Percentiles rank a stretch among this genome's conserved stretches.
Evolutionary conservation across 2,888 invertebrate genomes (phyloP).

Genomic region (Spodoptera littoralis): DNA sequence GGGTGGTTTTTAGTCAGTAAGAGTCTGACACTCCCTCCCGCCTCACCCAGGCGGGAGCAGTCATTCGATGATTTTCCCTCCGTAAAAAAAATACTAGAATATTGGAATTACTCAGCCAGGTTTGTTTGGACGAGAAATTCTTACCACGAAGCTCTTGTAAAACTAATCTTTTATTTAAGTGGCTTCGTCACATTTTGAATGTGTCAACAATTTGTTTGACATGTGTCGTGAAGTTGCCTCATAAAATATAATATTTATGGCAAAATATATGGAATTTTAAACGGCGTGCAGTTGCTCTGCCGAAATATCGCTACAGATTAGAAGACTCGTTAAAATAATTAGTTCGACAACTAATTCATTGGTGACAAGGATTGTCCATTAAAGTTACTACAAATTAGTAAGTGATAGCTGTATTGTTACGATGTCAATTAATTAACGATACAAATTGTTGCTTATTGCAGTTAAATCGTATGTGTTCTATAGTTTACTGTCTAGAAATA

Average conservation of each 20-base stretch:
- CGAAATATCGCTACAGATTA: slow-evolving; percentile 51
- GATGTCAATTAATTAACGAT: slow-evolving; percentile 42
- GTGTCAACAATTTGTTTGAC: slow-evolving; percentile 85
- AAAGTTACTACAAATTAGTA: slow-evolving; percentile 44
- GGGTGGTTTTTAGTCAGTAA: too few relatives aligned
- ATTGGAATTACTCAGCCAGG: slow-evolving; percentile 17
- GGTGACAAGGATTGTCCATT: slow-evolving; percentile 35
- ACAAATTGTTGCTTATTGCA: slow-evolving; percentile 38
- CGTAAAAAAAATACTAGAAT: slow-evolving; percentile 5
- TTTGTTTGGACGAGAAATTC: slow-evolving; percentile 40
- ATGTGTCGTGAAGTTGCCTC: slow-evolving; percentile 78
- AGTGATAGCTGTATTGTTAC: slow-evolving; percentile 39
- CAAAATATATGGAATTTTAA: slow-evolving; percentile 80
- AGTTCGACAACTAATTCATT: slow-evolving; percentile 50
- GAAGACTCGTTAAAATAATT: slow-evolving; percentile 53
- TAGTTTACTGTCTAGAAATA: too few relatives aligned
- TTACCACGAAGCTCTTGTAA: slow-evolving; percentile 54
- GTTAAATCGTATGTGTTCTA: slow-evolving; percentile 23
- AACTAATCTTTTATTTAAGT: slow-evolving; percentile 71
- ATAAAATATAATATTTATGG: slow-evolving; percentile 79
- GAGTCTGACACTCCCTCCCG: too few relatives aligned
- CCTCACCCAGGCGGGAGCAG: too few relatives aligned
- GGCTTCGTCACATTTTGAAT: slow-evolving; percentile 71
- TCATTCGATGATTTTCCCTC: too few relatives aligned
- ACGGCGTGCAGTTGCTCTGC: slow-evolving; percentile 65